These are phyloP conservation scores for Gymnodraco acuticeps DNA, from an alignment of 2,797 vertebrate genomes.

Conservation along the genomic window DNA sequence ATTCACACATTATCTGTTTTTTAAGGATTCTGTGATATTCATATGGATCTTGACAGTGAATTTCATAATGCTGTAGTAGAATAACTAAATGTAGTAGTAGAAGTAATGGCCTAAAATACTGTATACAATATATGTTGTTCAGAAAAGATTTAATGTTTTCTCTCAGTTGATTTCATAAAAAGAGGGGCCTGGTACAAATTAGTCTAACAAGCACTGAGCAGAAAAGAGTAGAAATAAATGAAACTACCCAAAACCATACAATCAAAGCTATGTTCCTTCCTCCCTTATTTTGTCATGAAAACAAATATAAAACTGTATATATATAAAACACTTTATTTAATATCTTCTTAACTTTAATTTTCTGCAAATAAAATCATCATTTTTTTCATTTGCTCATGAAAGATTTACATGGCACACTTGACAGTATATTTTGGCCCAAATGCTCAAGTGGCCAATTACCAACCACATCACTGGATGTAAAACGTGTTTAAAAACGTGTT, in stretches of 20 bases:
- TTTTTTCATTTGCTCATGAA: no score
- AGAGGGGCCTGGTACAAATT: conserved; percentile 17
- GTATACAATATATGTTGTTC: conserved; percentile 6
- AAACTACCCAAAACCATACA: conserved; percentile 21
- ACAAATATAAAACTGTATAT: background rate
- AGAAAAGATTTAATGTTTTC: background rate
- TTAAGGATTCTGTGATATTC: background rate
- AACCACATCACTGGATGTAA: conserved; percentile 18
- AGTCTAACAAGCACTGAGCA: conserved; percentile 17
- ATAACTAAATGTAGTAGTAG: background rate
- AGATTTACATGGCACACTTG: conserved; percentile 20
- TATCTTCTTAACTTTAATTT: conserved; percentile 2
- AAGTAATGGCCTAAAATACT: background rate
- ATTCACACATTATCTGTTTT: background rate
- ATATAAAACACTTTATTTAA: conserved; percentile 7
- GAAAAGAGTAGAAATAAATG: background rate
- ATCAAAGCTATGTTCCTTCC: conserved; percentile 1
- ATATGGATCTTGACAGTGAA: background rate
- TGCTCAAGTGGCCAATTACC: conserved; percentile 30
- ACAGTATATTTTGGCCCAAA: conserved; percentile 41
- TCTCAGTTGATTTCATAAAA: conserved; percentile 12
- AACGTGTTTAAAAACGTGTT: conserved; percentile 26
- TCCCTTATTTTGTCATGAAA: conserved; percentile 11
- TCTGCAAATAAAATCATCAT: background rate
- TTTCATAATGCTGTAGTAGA: conserved; percentile 21